Evolutionary conservation across 2,797 vertebrate species (phyloP).

Genomic region (Trichosurus vulpecula): DNA sequence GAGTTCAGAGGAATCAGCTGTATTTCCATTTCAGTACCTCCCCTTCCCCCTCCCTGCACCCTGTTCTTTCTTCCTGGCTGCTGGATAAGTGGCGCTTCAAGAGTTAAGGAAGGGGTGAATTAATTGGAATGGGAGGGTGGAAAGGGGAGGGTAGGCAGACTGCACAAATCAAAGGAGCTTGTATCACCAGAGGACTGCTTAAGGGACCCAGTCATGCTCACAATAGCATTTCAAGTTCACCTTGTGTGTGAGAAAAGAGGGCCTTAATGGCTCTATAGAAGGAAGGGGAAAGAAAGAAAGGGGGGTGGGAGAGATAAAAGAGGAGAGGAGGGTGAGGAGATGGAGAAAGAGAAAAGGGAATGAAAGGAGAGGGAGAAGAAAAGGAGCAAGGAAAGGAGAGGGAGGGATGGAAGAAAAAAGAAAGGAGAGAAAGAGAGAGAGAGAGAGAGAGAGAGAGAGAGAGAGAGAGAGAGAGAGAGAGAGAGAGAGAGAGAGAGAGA

Average conservation of each 20-base stretch:
- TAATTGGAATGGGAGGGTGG: slow-evolving; percentile 63
- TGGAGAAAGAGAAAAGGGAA: not conserved
- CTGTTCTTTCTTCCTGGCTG: not conserved
- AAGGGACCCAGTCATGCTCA: slow-evolving; percentile 55
- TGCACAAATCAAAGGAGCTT: slow-evolving; percentile 73
- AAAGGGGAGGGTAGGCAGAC: slow-evolving; percentile 33
- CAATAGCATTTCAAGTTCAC: slow-evolving; percentile 81
- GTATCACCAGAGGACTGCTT: slow-evolving; percentile 67
- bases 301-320: slow-evolving; percentile 56
- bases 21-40: slow-evolving; percentile 57
- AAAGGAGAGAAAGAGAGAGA: not conserved
- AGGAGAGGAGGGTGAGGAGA: not conserved
- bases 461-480: not conserved
- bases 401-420: slow-evolving; percentile 72
- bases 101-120: slow-evolving; percentile 55
- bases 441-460: not conserved
- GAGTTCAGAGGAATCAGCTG: not conserved
- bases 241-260: slow-evolving; percentile 78
- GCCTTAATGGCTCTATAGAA: slow-evolving; percentile 57
- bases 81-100: not conserved
- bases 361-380: not conserved
- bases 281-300: slow-evolving; percentile 2
- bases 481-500: not conserved
- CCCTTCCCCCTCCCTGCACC: not conserved
- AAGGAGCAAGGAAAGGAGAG: not conserved